Conservation (phyloP, 2,888 invertebrate genomes). For the Rhyacophila evoluta region DNA sequence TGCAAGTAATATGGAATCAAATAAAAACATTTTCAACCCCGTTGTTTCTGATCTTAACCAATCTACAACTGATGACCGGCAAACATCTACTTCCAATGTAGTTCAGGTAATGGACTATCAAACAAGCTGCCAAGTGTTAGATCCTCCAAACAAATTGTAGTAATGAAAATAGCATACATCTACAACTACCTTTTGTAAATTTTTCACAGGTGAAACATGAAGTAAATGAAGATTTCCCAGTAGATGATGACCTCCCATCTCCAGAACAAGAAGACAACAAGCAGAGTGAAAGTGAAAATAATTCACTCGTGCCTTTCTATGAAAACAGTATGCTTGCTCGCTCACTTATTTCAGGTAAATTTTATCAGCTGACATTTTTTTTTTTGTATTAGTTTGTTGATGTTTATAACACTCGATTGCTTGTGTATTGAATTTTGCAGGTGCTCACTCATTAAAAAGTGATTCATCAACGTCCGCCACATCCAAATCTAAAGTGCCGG, state of each 20-base stretch:
- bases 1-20: neutral
- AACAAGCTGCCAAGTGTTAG: too few relatives aligned
- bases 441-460: slow-evolving; percentile 67
- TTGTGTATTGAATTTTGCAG: slow-evolving; percentile 60
- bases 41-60: neutral
- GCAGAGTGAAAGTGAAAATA: slow-evolving; percentile 15
- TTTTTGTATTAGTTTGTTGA: too few relatives aligned
- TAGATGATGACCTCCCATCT: neutral
- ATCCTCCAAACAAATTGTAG: too few relatives aligned
- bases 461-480: slow-evolving; percentile 56
- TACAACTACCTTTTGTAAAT: too few relatives aligned
- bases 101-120: too few relatives aligned
- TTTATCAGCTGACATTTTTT: neutral
- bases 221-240: slow-evolving; percentile 38
- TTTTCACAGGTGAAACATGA: slow-evolving; percentile 50
- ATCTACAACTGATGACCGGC: neutral
- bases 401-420: too few relatives aligned
- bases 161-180: too few relatives aligned
- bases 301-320: slow-evolving; percentile 61
- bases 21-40: neutral
- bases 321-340: slow-evolving; percentile 71
- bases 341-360: slow-evolving; percentile 66
- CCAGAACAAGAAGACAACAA: slow-evolving; percentile 31
- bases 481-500: slow-evolving; percentile 57
- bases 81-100: neutral